Evolutionary conservation across 2,797 vertebrate genomes (phyloP).

Genomic region (Smutsia gigantea): DNA sequence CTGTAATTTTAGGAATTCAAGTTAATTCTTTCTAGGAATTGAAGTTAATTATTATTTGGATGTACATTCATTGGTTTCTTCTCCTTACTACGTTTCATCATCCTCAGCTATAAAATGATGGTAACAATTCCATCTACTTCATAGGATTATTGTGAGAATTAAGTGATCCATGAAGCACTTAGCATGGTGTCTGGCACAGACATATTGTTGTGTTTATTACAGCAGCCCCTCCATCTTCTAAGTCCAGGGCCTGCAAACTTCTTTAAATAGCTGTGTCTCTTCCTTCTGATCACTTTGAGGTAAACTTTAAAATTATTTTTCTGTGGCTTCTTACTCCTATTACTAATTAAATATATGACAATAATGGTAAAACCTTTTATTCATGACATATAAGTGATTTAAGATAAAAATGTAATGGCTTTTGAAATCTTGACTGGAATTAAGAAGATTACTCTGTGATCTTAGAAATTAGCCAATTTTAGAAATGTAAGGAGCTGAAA

Average conservation of each 20-base stretch:
- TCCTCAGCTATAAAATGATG: neutral
- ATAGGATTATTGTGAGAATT: neutral
- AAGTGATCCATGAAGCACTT: neutral
- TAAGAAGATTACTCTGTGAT: neutral
- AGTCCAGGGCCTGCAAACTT: neutral
- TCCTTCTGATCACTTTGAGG: neutral
- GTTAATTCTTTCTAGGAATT: slow-evolving; percentile 40
- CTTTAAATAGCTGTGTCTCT: neutral
- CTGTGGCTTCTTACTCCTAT: neutral
- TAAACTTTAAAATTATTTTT: slow-evolving; percentile 34
- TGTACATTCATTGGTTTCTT: neutral
- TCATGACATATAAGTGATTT: neutral
- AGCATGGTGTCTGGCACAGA: neutral
- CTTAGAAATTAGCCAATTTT: neutral
- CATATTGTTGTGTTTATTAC: neutral
- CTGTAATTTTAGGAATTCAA: neutral
- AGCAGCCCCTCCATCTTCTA: neutral
- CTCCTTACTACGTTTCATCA: neutral
- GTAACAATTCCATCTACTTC: neutral
- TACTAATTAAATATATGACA: slow-evolving; percentile 12
- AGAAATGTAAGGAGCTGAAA: neutral
- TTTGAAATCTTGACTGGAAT: neutral
- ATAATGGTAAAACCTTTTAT: neutral
- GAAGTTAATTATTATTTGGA: slow-evolving; percentile 34
- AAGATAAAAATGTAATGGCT: neutral